Base-by-base conservation (phyloP, 1,140 invertebrate species). In the Kradibia gibbosae region DNA sequence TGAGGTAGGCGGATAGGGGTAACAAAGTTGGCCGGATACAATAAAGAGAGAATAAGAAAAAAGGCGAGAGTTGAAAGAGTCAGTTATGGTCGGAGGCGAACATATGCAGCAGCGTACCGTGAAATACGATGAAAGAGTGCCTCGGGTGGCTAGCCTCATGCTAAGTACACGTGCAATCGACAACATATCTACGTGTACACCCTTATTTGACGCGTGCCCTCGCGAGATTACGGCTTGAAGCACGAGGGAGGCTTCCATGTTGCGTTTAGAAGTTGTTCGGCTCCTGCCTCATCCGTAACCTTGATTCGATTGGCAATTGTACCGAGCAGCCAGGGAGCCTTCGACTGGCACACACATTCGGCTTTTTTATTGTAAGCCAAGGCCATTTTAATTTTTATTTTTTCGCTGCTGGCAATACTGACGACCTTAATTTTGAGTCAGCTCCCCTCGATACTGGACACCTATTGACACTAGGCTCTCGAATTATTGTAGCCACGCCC, bases 51-150 rank as follows among this genome's bases (percentile, higher is more conserved):
- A 57, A 79, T 39, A 28, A 53, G 31, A 71, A 71, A 78, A 72
- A 65, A 70, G 85, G 57, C 25, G 78, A 77, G 48, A 80, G 81
- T 74, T 57, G 67, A 31, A 78, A 73, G 42, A 39, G 48, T 34
- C 15, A 28, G 72, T 53, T 67, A 39, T 67, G 62, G 34, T 67
- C 5, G 1, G 62, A 67, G n/a, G 73, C 31, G 31, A 34, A 22
- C 31, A 36, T 31, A 20, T 25, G 48, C 28, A 31, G 77, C 67
- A 50, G 77, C 50, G 50, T 83, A 81, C 84, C 81, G 85, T 89
- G 88, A 89, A 89, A 89, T 89, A 89, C 86, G 88, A 89, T 88
- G 87, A 88, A 87, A 89, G 88, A 89, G 84, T 86, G 87, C 87
- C 88, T 88, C 88, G 87, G 87, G 88, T 88, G 78, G 84, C 86